These are phyloP conservation scores for Scophthalmus maximus DNA, from an alignment of 2,113 vertebrate species.

Conservation along the genomic window DNA sequence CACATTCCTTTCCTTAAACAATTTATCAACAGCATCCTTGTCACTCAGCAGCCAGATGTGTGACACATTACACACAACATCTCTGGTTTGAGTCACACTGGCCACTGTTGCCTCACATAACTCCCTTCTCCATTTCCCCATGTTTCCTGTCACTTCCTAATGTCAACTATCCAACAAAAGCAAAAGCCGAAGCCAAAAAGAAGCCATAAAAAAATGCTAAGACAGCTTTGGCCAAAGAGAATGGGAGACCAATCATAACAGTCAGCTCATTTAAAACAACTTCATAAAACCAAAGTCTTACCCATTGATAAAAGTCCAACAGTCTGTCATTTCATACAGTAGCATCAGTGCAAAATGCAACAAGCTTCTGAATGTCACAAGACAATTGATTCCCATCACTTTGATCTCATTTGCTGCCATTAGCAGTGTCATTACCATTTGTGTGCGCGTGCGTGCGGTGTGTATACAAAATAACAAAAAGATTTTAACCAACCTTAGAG, in stretches of 20 bases:
- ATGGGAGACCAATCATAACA: slow-evolving; percentile 22
- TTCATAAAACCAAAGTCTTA: slow-evolving; percentile 8
- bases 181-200: slow-evolving; percentile 11
- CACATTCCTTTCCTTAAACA: slow-evolving; percentile 23
- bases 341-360: neutral
- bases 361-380: neutral
- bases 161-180: slow-evolving; percentile 34
- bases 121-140: neutral
- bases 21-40: slow-evolving; percentile 7
- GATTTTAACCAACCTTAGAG: too few species aligned
- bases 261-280: slow-evolving; percentile 26
- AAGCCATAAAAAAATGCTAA: neutral
- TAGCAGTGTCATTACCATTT: too few species aligned
- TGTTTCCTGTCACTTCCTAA: slow-evolving; percentile 33
- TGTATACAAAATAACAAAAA: too few species aligned
- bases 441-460: too few species aligned
- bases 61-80: neutral
- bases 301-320: slow-evolving; percentile 16
- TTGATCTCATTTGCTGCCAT: neutral
- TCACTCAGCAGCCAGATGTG: neutral
- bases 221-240: slow-evolving; percentile 18
- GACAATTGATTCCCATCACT: neutral
- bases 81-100: slow-evolving; percentile 25
- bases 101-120: slow-evolving; percentile 1
- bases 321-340: neutral